phyloP scores from a whole-genome alignment of 1,140 invertebrate species.

The Brachionus sp. region DNA sequence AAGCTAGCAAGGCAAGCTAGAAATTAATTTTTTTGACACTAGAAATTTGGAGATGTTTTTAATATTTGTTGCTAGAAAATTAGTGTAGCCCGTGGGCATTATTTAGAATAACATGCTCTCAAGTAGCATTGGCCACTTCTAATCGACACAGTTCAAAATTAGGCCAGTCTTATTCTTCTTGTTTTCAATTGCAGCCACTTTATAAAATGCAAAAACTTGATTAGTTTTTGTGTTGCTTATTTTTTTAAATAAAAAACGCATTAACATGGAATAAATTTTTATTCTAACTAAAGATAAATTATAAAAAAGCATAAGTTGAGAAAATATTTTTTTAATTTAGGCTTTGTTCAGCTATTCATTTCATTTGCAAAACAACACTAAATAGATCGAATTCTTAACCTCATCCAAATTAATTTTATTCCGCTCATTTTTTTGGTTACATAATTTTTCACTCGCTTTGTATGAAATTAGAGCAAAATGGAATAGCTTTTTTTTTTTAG shows the following conservation, averaged over 20 bases:
- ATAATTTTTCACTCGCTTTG: too few species aligned
- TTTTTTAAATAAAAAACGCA: neutral
- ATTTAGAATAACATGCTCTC: neutral
- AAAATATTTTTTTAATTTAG: constrained; percentile 8
- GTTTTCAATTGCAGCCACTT: neutral
- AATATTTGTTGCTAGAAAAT: neutral
- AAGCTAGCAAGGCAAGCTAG: neutral
- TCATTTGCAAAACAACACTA: neutral
- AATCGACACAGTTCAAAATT: neutral
- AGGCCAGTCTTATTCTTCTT: neutral
- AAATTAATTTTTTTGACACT: neutral
- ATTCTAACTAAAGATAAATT: neutral
- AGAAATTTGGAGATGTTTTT: neutral
- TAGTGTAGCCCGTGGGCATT: neutral
- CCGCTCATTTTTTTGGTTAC: too few species aligned
- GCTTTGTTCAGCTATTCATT: neutral
- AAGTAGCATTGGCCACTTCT: neutral
- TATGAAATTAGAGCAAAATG: too few species aligned
- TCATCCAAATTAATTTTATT: too few species aligned
- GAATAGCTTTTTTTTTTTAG: too few species aligned
- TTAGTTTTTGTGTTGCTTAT: neutral
- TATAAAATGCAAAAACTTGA: neutral
- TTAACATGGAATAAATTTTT: neutral
- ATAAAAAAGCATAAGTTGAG: neutral
- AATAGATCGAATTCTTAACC: too few species aligned